Conservation (phyloP, 2,797 vertebrate species). For the Nyctalus aviator region DNA sequence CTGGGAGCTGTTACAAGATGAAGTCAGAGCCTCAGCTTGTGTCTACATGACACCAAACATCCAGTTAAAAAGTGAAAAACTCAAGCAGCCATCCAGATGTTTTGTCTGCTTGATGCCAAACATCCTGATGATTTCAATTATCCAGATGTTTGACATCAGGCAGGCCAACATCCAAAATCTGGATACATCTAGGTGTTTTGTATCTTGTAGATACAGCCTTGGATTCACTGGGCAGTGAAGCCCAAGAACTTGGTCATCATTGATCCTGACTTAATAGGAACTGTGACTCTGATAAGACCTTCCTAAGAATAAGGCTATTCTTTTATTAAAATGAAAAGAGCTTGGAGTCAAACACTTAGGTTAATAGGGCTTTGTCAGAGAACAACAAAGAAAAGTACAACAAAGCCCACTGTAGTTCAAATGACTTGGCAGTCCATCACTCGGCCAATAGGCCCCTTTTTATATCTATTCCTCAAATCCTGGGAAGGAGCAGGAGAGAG, state of each 20-base stretch:
- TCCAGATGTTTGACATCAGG: conserved; percentile 77
- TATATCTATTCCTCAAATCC: not conserved
- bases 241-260: not conserved
- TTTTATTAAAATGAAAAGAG: conserved; percentile 28
- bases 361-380: not conserved
- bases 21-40: conserved; percentile 79
- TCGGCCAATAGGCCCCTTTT: not conserved
- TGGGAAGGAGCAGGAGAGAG: not conserved
- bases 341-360: not conserved
- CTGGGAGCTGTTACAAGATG: conserved; percentile 76
- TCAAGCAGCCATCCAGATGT: conserved; percentile 81
- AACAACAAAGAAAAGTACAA: not conserved
- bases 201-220: conserved; percentile 46
- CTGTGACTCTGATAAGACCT: conserved; percentile 29
- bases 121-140: conserved; percentile 71
- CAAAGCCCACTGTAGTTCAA: not conserved
- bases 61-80: conserved; percentile 83
- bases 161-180: conserved; percentile 60
- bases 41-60: conserved; percentile 84
- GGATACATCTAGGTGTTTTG: conserved; percentile 70
- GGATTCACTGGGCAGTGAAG: not conserved
- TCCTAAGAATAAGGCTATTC: not conserved
- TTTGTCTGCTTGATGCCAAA: conserved; percentile 77
- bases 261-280: not conserved
- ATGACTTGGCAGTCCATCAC: not conserved